Base-by-base conservation (phyloP, 2,797 vertebrate species). In the Onychomys leucogaster region DNA sequence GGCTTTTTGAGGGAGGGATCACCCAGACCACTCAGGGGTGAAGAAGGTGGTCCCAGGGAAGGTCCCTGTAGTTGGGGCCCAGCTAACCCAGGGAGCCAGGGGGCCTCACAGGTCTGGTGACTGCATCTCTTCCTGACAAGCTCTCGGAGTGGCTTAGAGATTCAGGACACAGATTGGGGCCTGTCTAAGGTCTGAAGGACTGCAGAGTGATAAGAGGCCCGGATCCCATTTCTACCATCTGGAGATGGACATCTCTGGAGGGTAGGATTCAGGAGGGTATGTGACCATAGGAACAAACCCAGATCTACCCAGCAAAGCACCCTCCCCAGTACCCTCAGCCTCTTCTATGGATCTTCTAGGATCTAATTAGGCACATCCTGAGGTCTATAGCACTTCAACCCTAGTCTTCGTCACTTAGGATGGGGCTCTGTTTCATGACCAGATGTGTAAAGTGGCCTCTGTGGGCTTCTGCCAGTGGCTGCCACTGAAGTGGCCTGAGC, bases 51-150 rank as follows among this genome's bases (percentile, higher is more conserved):
- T 21, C 46, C 46, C 2, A 1, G 55, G 73, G 89, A 46, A 59
- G 65, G 78, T 21, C 27, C 71, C 0, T 46, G 59, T 27, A 4
- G n/a, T 16, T 0, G 59, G 43, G 19, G 32, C 34, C 37, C 69
- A 2, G 43, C 37, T 43, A 43, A 69, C 25, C 73, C 8, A 13
- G 46, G 21, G 29, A 34, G 10, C 2, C 3, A 13, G 21, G 0
- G 1, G 29, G 27, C 37, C n/a, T 41, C 16, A 17, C 0, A 0
- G 6, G 57, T 3, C 73, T 14, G 6, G 1, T 76, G 5, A 6
- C 73, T 14, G 1, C 0, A 23, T 49, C 71, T 25, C 23, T 14
- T 52, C 63, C 73, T 25, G 57, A 25, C 5, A 3, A 3, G 41
- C 55, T 65, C 0, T 0, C 0, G 29, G 49, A 25, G 19, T 41